Conservation (phyloP, 2,888 invertebrate genomes). For the Liodrosophila aerea region DNA sequence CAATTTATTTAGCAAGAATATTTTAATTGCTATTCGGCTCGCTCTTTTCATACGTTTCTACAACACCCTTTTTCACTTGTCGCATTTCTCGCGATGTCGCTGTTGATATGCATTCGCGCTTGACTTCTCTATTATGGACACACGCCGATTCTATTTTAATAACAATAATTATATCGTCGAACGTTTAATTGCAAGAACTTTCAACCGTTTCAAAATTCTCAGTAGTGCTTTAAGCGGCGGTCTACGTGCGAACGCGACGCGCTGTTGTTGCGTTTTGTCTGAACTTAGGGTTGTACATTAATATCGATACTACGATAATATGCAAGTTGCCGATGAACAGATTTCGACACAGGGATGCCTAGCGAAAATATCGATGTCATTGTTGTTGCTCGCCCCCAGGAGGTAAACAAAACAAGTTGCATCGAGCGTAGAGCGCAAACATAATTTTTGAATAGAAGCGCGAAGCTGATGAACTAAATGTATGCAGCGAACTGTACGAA, state of each 20-base stretch:
- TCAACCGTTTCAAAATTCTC: slow-evolving; percentile 32
- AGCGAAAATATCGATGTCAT: too few species aligned
- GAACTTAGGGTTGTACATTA: slow-evolving; percentile 26
- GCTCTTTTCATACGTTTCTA: slow-evolving; percentile 39
- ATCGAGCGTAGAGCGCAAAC: too few species aligned
- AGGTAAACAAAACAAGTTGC: too few species aligned
- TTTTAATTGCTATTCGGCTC: slow-evolving; percentile 38
- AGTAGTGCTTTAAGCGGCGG: slow-evolving; percentile 37
- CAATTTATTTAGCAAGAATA: slow-evolving; percentile 45
- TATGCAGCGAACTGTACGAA: too few species aligned
- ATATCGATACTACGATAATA: slow-evolving; percentile 24
- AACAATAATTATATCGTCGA: slow-evolving; percentile 11
- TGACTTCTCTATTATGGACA: slow-evolving; percentile 12
- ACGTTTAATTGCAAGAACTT: slow-evolving; percentile 26
- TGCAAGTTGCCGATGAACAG: not conserved
- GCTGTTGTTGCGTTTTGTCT: slow-evolving; percentile 54
- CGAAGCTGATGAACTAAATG: too few species aligned
- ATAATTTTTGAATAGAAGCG: too few species aligned
- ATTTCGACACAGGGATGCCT: too few species aligned
- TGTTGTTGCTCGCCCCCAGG: too few species aligned
- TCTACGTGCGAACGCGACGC: slow-evolving; percentile 52
- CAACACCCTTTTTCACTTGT: slow-evolving; percentile 48
- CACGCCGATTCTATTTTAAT: slow-evolving; percentile 20
- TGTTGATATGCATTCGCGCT: slow-evolving; percentile 34
- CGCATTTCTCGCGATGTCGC: slow-evolving; percentile 55